These are phyloP conservation scores for Tyria jacobaeae DNA, from an alignment of 2,888 invertebrate genomes.

Conservation along the genomic window DNA sequence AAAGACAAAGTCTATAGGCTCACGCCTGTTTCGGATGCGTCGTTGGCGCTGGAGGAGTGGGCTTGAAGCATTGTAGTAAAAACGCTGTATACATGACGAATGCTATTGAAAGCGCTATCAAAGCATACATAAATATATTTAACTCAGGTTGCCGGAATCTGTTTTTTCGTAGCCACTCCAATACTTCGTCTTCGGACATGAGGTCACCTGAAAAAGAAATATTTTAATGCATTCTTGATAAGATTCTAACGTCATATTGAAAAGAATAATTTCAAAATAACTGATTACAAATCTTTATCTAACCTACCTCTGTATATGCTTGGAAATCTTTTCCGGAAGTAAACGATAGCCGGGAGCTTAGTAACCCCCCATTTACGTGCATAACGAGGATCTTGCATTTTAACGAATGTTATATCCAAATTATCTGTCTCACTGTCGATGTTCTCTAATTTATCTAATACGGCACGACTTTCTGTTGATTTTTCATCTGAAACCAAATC, in stretches of 20 bases:
- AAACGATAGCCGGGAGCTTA: slow-evolving; percentile 95
- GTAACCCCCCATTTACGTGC: slow-evolving; percentile 98
- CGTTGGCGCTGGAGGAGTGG: slow-evolving; percentile 88
- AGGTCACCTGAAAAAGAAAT: slow-evolving; percentile 89
- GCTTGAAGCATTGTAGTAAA: slow-evolving; percentile 95
- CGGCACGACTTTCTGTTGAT: slow-evolving; percentile 93
- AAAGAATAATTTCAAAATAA: not conserved
- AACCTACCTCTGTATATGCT: slow-evolving; percentile 94
- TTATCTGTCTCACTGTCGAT: slow-evolving; percentile 98
- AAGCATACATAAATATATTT: slow-evolving; percentile 97
- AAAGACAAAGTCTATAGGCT: slow-evolving; percentile 57
- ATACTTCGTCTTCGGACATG: slow-evolving; percentile 93
- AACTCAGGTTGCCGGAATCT: slow-evolving; percentile 96
- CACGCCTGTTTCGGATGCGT: slow-evolving; percentile 90
- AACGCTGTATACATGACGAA: slow-evolving; percentile 97
- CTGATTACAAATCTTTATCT: not conserved
- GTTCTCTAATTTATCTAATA: slow-evolving; percentile 94
- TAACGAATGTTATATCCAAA: slow-evolving; percentile 97
- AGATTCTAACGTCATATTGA: not conserved
- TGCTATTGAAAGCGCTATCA: slow-evolving; percentile 93
- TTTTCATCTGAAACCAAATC: slow-evolving; percentile 89
- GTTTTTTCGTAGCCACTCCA: slow-evolving; percentile 97
- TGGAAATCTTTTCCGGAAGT: slow-evolving; percentile 96
- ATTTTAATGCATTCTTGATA: no score
- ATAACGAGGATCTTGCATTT: slow-evolving; percentile 96